Base-by-base conservation (phyloP, 2,888 invertebrate genomes). In the Tachina lurida region DNA sequence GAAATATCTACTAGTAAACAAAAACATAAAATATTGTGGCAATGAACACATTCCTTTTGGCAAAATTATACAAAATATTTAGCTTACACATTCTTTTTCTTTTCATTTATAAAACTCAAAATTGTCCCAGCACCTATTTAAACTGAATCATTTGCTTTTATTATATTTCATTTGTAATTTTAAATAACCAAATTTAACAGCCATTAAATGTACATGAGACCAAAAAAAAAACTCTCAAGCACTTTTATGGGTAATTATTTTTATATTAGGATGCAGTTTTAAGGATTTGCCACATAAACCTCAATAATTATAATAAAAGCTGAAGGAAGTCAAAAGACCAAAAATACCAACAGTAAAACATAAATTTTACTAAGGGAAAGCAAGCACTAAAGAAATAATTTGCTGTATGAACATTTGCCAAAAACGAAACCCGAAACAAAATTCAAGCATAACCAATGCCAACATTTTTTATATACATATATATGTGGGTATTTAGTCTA, bases 161-260 rank as follows among this genome's bases (percentile, higher is more conserved):
- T 4, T 41, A 67, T 45, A 73, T 41, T 49, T 47, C 13, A 68
- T 13, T 70, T 54, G 10, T 54, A 60, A 65, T 45, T 78, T 84
- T 63, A 58, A 70, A 63, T 63, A 58, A 13, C 54, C 58, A 63
- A 31, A 67, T 22, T 15, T 13, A 75, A n/a, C 17, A 62, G 54
- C 65, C 74, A 84, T 65, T 41, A 84, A 79, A 70, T 63, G 70
- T 68, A 45, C 41, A 62, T 39, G 54, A 62, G 49, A 19, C 52
- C 17, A 70, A 73, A 65, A 31, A 65, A 31, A 31, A 45, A 68
- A 52, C n/a, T 52, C n/a, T 52, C 54, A 81, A 78, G 56, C 19
- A 74, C 60, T 78, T 82, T 68, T 78, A 78, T 75, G 60, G 75
- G 65, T 77, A 82, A 86, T 77, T 81, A 76, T 76, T 56, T 75